Conservation (phyloP, 2,113 vertebrate genomes). For the Cavia aperea region DNA sequence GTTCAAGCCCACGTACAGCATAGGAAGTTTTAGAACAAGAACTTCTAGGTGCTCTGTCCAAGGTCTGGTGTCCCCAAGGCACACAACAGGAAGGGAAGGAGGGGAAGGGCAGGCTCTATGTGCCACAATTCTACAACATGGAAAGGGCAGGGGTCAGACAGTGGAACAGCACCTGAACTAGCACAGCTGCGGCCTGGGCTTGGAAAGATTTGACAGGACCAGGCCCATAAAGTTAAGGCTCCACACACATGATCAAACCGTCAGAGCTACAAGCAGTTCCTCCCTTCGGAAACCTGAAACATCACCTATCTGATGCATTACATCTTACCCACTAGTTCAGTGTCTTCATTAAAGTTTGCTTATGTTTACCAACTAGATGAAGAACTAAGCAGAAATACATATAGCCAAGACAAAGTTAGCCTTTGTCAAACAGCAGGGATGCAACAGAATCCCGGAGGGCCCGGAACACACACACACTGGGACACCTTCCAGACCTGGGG, state of each 20-base stretch:
- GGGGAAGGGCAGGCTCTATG: neutral
- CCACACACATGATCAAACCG: neutral
- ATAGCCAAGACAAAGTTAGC: neutral
- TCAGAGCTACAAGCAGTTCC: neutral
- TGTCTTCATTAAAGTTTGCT: neutral
- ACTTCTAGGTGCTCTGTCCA: neutral
- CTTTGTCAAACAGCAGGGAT: neutral
- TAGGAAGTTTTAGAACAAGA: neutral
- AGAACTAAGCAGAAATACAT: neutral
- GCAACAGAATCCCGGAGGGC: neutral
- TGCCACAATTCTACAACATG: neutral
- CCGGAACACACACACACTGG: neutral
- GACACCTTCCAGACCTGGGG: too few species aligned
- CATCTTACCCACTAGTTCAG: neutral
- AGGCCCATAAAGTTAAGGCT: neutral
- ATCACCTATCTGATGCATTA: neutral
- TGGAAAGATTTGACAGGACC: neutral
- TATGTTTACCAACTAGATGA: neutral
- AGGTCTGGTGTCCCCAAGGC: neutral
- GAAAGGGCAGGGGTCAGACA: neutral
- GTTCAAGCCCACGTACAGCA: neutral
- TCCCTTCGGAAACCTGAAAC: neutral
- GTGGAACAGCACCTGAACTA: too few species aligned
- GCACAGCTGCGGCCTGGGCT: neutral
- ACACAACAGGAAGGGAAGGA: neutral